A percentile compares a stretch with the other conserved stretches of the same genome.
phyloP scores from a whole-genome alignment of 2,797 vertebrate genomes.

The Sebastes melanostomus region DNA sequence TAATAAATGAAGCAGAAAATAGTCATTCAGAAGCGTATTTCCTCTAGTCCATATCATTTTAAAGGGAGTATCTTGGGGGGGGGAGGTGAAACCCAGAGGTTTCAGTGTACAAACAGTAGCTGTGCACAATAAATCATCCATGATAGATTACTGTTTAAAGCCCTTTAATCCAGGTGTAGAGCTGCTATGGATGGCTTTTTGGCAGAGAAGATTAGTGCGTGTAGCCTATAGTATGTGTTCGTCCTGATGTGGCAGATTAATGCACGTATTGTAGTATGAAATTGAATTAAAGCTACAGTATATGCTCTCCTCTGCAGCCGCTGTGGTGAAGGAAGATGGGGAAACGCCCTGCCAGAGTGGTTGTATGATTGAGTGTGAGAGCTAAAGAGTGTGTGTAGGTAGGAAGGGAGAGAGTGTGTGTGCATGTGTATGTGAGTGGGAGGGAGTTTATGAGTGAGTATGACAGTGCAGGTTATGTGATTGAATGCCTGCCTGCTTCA shows the following conservation, averaged over 20 bases:
- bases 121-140: constrained; percentile 38
- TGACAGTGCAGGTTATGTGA: constrained; percentile 56
- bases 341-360: constrained; percentile 54
- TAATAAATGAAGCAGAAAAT: neutral
- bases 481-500: constrained; percentile 17
- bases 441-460: constrained; percentile 29
- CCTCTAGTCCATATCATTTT: neutral
- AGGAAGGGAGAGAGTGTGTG: neutral
- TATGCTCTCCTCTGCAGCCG: constrained; percentile 26
- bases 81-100: constrained; percentile 4
- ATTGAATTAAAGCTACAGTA: constrained; percentile 36
- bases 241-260: constrained; percentile 55
- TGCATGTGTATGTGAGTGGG: constrained; percentile 7
- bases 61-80: neutral
- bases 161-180: constrained; percentile 64
- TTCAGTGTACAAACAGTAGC: constrained; percentile 43
- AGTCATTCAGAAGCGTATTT: neutral
- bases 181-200: constrained; percentile 50
- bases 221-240: neutral
- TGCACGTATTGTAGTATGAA: constrained; percentile 50
- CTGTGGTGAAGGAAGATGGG: constrained; percentile 16
- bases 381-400: neutral
- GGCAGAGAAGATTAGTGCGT: constrained; percentile 56
- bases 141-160: constrained; percentile 57
- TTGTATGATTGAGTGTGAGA: neutral